Base-by-base conservation (phyloP, 2,888 invertebrate species). In the Anthophora plumipes region DNA sequence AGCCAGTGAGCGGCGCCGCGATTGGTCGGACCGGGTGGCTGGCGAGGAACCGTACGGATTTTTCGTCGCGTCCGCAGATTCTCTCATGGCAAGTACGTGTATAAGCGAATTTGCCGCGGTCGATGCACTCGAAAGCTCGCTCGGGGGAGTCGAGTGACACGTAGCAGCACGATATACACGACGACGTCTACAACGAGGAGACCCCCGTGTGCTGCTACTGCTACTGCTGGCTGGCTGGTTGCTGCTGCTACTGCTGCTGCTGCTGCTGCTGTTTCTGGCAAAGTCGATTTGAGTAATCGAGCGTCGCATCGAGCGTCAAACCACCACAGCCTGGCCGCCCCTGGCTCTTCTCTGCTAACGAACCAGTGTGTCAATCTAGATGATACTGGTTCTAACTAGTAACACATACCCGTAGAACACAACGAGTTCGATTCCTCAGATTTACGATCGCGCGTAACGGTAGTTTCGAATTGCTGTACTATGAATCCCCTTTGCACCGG, bases 111-210 rank as follows among this genome's bases (percentile, higher is more conserved):
- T 75, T 70, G 55, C 66, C 50, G 76, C 68, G 85, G 85, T 85
- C 83, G 85, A 85, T 81, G 71, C 81, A 74, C 82, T 64, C 73
- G 64, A 79, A 75, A 78, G 72, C 73, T 63, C 75, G 80, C 70
- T 75, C 72, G 52, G 70, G 70, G 41, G 54, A 69, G 66, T 43
- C 61, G 69, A 63, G 77, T 78, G 77, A 78, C 74, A 70, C 43
- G 69, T 70, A 71, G 31, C 31, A 31, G 31, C 71, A 70, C 25
- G 60, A 64, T 37, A 31, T 41, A 66, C 14, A n/a, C 31, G 31
- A 31, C 31, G 31, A 31, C 31, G 31, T 31, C 31, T 1, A 31
- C 31, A 31, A 31, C 4, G 31, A 31, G 31, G 31, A n/a, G n/a
- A 31, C 31, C 31, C 31, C 31, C 31, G 31, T 31, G 31, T 31